These are phyloP conservation scores for Ernsta delagoae DNA, from an alignment of 2,888 invertebrate species.

Conservation along the genomic window DNA sequence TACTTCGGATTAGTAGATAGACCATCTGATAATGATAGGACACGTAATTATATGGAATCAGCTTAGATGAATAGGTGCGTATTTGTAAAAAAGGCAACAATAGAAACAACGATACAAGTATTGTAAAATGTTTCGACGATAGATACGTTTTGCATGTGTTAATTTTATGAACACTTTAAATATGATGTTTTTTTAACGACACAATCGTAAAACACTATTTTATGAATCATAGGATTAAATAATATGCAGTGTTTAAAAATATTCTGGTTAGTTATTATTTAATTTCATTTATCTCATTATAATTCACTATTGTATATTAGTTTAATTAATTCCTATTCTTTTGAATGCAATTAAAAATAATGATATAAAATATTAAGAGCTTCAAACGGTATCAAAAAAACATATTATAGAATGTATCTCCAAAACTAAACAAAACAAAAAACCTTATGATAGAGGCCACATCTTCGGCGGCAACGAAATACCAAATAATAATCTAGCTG, in stretches of 20 bases:
- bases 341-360: no score
- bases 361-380: no score
- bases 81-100: not conserved
- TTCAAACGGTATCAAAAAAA: not conserved
- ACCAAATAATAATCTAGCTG: no score
- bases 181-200: not conserved
- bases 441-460: no score
- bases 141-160: not conserved
- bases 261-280: no score
- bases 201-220: no score
- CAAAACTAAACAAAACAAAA: not conserved
- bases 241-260: no score
- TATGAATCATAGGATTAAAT: no score
- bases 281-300: no score
- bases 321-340: no score
- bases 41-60: constrained; percentile 59
- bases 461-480: no score
- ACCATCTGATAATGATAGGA: not conserved
- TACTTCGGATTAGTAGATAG: not conserved
- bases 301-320: no score
- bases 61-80: constrained; percentile 54
- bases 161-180: not conserved
- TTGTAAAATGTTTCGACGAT: not conserved
- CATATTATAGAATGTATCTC: not conserved
- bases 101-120: not conserved